Base-by-base conservation (phyloP, 2,797 vertebrate genomes). In the Rhynchotus rufescens region DNA sequence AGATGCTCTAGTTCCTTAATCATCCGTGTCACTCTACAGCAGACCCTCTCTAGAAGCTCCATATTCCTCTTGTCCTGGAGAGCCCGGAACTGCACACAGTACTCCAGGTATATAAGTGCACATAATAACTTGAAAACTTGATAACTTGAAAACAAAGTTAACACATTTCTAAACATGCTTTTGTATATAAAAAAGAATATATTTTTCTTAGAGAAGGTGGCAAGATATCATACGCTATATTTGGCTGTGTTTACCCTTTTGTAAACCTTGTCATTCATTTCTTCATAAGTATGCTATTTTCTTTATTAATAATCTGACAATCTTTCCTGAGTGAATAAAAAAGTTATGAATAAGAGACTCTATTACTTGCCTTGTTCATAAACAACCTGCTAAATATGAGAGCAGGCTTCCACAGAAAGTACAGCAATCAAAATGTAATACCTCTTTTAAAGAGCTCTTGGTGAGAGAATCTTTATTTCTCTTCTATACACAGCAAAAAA, bases 131-230 rank as follows among this genome's bases (percentile, higher is more conserved):
- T 36, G 36, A 36, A 36, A 36, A 36, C 36, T 36, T 36, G 68
- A 74, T 64, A 91, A 74, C 57, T 34, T 79, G 83, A 87, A 93
- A 95, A 84, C 83, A 23, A 88, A 72, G 25, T 56, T 81, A 91
- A 72, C 73, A 72, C 45, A 84, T 86, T 71, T 84, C 12, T 71
- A 65, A 93, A 61, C 28, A 56, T 34, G n/a, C 11, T 88, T 78
- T 86, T 14, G 2, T 23, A 68, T 77, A 28, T n/a, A 74, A 92
- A 81, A 77, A 3, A 65, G 21, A 2, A 2, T 6, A n/a, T 30
- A 45, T 54, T 87, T 82, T 79, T 73, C 44, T 40, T 7, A 72
- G 8, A 62, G 16, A 57, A 78, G 40, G 54, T 22, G 38, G 25
- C 36, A 80, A 76, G 80, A 79, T 62, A 81, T 23, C 1, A 1